Base-by-base conservation (phyloP, 2,797 vertebrate genomes). In the Vespertilio murinus region DNA sequence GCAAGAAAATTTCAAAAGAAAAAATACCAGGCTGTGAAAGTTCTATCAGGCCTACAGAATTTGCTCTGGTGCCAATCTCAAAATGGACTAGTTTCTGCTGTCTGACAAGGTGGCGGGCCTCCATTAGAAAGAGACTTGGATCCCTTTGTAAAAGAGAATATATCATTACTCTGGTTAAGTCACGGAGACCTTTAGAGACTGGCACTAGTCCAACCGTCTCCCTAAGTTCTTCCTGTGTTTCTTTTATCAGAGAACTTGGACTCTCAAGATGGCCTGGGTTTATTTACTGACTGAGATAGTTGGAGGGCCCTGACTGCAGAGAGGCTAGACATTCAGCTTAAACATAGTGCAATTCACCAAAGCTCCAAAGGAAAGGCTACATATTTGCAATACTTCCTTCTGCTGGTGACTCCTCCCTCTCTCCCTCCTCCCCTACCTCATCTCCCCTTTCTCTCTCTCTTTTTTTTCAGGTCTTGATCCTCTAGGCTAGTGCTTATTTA, bases 401-500 rank as follows among this genome's bases (percentile, higher is more conserved):
- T n/a, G 35, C 40, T 71, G 54, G 30, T 28, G 40, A 25, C 18
- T 82, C 45, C 42, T 88, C 33, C 47, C 17, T n/a, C 33, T 11
- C 30, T 71, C 14, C 38, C 28, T 71, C 14, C 45, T 47, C 67
- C 18, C 28, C 30, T 79, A 22, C 11, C 10, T 30, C 6, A 17
- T 45, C 75, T 77, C 42, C 56, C 30, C 65, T 56, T 8, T 1
- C 28, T 79, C 65, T 35, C 64, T 88, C 30, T 17, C 4, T 82
- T 61, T 73, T 85, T 52, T 81, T 95, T 67, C 52, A 88, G 78
- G 38, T 71, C 40, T 40, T 71, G 70, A 77, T 56, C 45, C 75
- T 95, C n/a, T 25, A 64, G 64, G 33, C n/a, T 49, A 38, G 30
- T 30, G 69, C 77, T 92, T 92, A 87, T 86, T 88, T 92, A 78